Evolutionary conservation across 2,113 vertebrate species (phyloP).

Genomic region (Pelusios castaneus): DNA sequence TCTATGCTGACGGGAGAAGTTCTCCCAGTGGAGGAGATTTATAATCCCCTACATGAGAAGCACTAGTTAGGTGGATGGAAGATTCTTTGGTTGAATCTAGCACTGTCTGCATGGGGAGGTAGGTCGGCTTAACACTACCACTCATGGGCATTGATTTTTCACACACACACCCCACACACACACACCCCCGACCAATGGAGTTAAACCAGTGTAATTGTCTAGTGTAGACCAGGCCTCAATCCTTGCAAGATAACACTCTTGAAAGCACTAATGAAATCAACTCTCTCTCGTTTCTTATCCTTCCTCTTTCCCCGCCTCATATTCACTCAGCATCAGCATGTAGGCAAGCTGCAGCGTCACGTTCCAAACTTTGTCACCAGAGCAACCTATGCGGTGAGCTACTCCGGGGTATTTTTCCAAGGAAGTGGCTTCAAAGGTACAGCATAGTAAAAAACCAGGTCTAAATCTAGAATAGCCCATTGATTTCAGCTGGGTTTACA

Average conservation of each 20-base stretch:
- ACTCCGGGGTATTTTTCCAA: not conserved
- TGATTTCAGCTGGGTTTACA: not conserved
- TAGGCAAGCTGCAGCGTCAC: not conserved
- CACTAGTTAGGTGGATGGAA: not conserved
- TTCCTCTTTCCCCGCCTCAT: not conserved
- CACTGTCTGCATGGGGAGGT: not conserved
- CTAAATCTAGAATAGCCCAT: no score
- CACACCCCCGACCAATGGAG: not conserved
- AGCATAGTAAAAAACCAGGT: not conserved
- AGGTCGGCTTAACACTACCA: not conserved
- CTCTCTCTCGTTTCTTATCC: not conserved
- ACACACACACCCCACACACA: no score
- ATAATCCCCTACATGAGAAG: not conserved
- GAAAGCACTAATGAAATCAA: not conserved
- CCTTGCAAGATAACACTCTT: no score
- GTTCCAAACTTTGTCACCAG: not conserved
- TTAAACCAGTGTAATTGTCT: not conserved
- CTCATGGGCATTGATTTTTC: not conserved
- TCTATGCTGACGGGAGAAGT: not conserved
- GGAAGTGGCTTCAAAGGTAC: not conserved
- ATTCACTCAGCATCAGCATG: not conserved
- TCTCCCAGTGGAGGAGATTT: not conserved
- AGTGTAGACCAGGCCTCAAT: not conserved
- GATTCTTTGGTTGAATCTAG: not conserved
- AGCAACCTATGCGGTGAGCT: not conserved